phyloP scores from a whole-genome alignment of 2,113 vertebrate species.

The Columba livia region DNA sequence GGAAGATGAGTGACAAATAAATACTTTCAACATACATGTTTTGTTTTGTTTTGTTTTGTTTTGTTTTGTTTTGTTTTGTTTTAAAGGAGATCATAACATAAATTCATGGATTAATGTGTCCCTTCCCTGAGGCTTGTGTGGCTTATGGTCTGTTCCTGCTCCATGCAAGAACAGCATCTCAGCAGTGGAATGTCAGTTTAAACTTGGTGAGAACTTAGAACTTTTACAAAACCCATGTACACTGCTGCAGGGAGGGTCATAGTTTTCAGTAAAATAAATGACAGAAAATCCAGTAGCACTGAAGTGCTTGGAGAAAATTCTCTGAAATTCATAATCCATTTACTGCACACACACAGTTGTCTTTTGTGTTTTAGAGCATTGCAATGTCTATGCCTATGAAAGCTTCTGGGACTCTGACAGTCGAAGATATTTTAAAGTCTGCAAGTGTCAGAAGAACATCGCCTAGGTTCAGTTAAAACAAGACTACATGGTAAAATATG shows the following conservation, averaged over 20 bases:
- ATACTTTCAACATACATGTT: not conserved
- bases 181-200: not conserved
- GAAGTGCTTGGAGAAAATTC: not conserved
- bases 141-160: not conserved
- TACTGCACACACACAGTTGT: not conserved
- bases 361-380: not conserved
- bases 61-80: not conserved
- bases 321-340: not conserved
- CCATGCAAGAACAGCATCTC: not conserved
- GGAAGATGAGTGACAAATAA: not conserved
- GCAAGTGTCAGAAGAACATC: slow-evolving; percentile 28
- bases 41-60: not conserved
- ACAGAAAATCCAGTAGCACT: not conserved
- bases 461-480: slow-evolving; percentile 44
- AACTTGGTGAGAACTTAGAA: not conserved
- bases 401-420: not conserved
- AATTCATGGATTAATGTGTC: not conserved
- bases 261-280: not conserved
- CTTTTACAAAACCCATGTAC: not conserved
- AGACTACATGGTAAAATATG: slow-evolving; percentile 58
- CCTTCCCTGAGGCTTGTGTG: not conserved
- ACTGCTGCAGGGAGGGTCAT: not conserved
- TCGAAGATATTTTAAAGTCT: slow-evolving; percentile 43
- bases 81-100: not conserved
- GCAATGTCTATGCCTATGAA: not conserved